Evolutionary conservation across 2,888 invertebrate species (phyloP), one percentile per base, ranked within the genome.

Genomic region (Toxonevra muliebris): DNA sequence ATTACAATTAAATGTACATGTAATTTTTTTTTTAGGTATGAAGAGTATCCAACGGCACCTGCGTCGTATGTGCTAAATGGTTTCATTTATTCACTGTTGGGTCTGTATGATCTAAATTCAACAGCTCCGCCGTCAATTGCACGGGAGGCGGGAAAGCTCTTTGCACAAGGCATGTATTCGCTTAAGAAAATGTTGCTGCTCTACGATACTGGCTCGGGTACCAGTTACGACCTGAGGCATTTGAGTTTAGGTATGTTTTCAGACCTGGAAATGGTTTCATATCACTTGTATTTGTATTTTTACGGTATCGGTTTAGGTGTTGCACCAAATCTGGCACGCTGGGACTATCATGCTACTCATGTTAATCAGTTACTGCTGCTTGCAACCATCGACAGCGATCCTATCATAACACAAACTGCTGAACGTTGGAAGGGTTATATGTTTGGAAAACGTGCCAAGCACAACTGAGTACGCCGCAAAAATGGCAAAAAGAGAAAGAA

Each of bases 311-410:
- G 15, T 54, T 41, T 19, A 80, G 82, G 85, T 19, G 92, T 93
- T 17, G 92, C 95, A 40, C 96, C 96, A 0, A 99, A 99, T 85
- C 88, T 98, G 71, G 99, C 99, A 0, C 88, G 99, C 66, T 98
- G 98, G 97, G 99, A 99, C 83, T 99, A 99, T 85, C 99, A 99
- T 86, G 95, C 97, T 0, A 97, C 98, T 0, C 99, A 99, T 84
- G 93, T 99, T 30, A 98, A 97, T 87, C 97, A 99, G 82, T 88
- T 97, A 72, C 89, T 98, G 72, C 88, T 97, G 66, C 86, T 98
- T 30, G 92, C 93, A 50, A 93, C 95, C 0, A 90, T 98, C 55
- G 95, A 96, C 75, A 89, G 89, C 67, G 94, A 95, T 77, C 91
- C 93, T 0, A 87, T 97, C 66, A 89, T 97, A 71, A 87, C 91